These are phyloP conservation scores for Eulemur rubriventer DNA, from an alignment of 2,797 vertebrate species.

Conservation along the genomic window DNA sequence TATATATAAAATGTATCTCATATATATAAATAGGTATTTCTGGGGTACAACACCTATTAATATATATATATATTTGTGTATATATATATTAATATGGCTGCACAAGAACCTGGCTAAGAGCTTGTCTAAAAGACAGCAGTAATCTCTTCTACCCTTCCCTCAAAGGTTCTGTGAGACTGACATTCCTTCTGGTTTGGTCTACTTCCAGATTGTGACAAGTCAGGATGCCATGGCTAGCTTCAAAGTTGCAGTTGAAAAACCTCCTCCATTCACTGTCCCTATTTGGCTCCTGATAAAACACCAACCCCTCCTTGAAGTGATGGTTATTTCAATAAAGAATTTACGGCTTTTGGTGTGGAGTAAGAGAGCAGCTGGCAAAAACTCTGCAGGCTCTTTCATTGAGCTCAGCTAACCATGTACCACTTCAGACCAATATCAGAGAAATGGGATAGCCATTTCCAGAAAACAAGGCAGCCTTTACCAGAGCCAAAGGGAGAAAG, in stretches of 20 bases:
- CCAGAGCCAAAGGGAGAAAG: not conserved
- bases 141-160: not conserved
- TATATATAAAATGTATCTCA: no score
- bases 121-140: not conserved
- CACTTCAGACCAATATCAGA: not conserved
- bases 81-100: not conserved
- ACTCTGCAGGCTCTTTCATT: not conserved
- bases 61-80: no score
- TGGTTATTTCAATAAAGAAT: constrained; percentile 64
- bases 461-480: not conserved
- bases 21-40: no score
- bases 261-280: constrained; percentile 47
- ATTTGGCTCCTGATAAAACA: constrained; percentile 7
- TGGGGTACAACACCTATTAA: no score
- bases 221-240: constrained; percentile 35
- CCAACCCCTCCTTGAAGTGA: constrained; percentile 33
- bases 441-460: not conserved
- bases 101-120: constrained; percentile 25
- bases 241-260: not conserved
- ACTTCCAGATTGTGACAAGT: constrained; percentile 57
- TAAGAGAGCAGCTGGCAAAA: constrained; percentile 18
- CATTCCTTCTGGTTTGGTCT: constrained; percentile 66
- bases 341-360: constrained; percentile 15
- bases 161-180: not conserved
- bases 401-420: not conserved